Base-by-base conservation (phyloP, 2,797 vertebrate genomes). In the Loris lydekkerianus region DNA sequence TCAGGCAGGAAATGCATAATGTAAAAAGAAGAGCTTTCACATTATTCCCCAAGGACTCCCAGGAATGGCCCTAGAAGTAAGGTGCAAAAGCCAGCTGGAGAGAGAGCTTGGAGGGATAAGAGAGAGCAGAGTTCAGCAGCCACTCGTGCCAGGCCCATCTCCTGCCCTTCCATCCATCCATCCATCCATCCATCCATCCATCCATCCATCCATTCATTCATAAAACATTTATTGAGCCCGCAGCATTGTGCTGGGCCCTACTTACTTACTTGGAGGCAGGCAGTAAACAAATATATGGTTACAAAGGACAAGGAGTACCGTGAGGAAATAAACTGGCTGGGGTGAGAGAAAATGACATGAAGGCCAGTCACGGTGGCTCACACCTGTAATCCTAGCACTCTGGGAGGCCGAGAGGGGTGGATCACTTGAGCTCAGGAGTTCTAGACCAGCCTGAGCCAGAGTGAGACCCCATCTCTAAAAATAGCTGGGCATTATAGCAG, bases 51-150 rank as follows among this genome's bases (percentile, higher is more conserved):
- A 75, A 40, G 72, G 96, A 80, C 86, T 96, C 86, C 93, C 65
- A 77, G 96, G 94, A 94, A 94, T 83, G 96, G 96, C 86, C 95
- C 86, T 78, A 76, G 84, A 96, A 95, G 93, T 29, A 89, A 94
- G 93, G 76, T 40, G 40, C 92, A 75, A 53, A 67, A 89, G 95
- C 83, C 93, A 67, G 84, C 72, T 60, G 23, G n/a, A 95, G 82
- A 58, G 69, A 23, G 69, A 40, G 81, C 78, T 29, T 9, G 23
- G 85, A 91, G 27, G 92, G 56, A 65, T 34, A 18, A 49, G 61
- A 25, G 40, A 75, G 40, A 23, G 53, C 8, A 78, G 34, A 60
- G 56, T 1, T 78, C 67, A 31, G 93, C 70, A 60, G 37, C 72
- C 37, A 20, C 81, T 31, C 0, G 0, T 1, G 49, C 60, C 82